Evolutionary conservation across 2,113 vertebrate species (phyloP), one percentile per base, ranked within the genome.

Genomic region (Eptatretus burgeri): DNA sequence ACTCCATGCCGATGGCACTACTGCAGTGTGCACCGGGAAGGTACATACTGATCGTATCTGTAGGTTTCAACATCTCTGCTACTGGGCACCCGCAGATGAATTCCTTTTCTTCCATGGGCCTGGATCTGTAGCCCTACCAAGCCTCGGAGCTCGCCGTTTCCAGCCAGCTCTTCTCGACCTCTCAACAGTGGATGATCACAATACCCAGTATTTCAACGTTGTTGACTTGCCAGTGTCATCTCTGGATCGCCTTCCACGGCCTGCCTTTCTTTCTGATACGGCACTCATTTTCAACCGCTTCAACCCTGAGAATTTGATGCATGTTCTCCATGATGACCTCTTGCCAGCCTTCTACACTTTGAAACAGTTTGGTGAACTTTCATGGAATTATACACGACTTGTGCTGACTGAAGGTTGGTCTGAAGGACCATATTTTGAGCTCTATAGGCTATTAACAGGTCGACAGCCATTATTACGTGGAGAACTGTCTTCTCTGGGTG

Each of bases 251-350:
- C 79, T 96, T 86, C 80, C 88, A 62, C 91, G 85, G 68, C 89
- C 91, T 0, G 88, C 91, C 66, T 94, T 98, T 0, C 81, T 98
- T 67, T 87, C 89, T 1, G 91, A 98, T 1, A 82, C 85, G 69
- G 81, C 85, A 0, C 78, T 98, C 50, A 85, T 98, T 11, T 65
- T 81, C 50, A 98, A 98, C 72, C 78, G 91, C 66, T 98, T 98
- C 74, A 98, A 98, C 69, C 85, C 91, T 0, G 91, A 95, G 72
- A 98, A 98, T 74, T 72, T 98, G 65, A 98, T 98, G 91, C 91
- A 98, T 0, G 77, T 96, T 51, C 93, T 98, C 72, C 91, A 98
- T 0, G 91, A 98, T 0, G 91, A 98, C 71, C 77, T 98, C 16
- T 78, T 98, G 52, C 91, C 91, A 0, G 78, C 83, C 65, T 98